Percentiles rank a stretch among this genome's conserved stretches.
These are phyloP conservation scores for Rhamnusium bicolor DNA, from an alignment of 2,888 invertebrate species.

Conservation along the genomic window DNA sequence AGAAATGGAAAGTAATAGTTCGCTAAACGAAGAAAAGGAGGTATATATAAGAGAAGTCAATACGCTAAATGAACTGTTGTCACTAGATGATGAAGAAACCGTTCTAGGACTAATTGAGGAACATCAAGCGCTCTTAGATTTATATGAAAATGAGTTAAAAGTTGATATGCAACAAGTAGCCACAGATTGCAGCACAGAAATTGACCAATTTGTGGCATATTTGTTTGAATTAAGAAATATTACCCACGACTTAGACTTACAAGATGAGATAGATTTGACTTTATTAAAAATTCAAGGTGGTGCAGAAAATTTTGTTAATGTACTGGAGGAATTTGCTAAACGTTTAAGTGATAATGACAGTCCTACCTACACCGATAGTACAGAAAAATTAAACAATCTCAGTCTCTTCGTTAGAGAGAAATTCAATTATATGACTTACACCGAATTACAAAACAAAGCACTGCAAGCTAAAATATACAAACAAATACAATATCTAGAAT, in stretches of 20 bases:
- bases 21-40: neutral
- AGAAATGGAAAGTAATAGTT: neutral
- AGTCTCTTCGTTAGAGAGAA: neutral
- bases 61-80: neutral
- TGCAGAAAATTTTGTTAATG: neutral
- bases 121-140: neutral
- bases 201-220: neutral
- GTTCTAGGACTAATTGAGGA: neutral
- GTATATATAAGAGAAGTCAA: neutral
- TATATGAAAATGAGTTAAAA: neutral
- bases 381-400: neutral
- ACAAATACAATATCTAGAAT: neutral
- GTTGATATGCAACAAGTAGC: neutral
- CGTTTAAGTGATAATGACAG: neutral
- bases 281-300: neutral
- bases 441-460: neutral
- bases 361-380: neutral
- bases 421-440: neutral
- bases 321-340: neutral
- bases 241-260: neutral
- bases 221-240: neutral
- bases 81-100: neutral
- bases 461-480: neutral
- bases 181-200: neutral
- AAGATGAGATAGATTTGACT: neutral